Base-by-base conservation (phyloP, 37 sponge, comb jelly and placozoan genomes). In the Ianthella basta region DNA sequence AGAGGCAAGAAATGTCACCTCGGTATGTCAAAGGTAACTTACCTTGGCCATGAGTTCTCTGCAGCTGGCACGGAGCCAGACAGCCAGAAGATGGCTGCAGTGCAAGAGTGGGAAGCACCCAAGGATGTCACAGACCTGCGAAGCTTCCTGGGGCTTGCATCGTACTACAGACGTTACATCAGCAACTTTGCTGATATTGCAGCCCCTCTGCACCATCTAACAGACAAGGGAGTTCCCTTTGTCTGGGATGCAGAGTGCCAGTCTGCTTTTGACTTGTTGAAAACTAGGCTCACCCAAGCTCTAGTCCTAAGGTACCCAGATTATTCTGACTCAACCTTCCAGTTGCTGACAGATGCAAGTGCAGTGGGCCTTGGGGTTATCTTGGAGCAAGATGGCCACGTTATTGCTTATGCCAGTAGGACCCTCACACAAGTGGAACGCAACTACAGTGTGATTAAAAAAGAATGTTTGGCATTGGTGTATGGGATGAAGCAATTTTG, bases 391-490 rank as follows among this genome's bases (percentile, higher is more conserved):
- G 23, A 16, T 66, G 29, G 68, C 68, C 23, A 66, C 16, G 30
- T 15, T 19, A 72, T 72, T 72, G 73, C 73, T 40, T 72, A 72
- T 72, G 41, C 73, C n/a, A 72, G 73, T 33, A 12, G 73, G 12
- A 34, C 73, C 14, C 41, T 72, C 19, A 15, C 35, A 10, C 8
- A 10, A 20, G 8, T 8, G 18, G 73, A 72, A 32, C 32, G 30
- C 40, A 72, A 72, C 19, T 72, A 72, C 73, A 33, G 39, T 6
- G 19, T 72, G 5, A 72, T 33, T 20, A 10, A 72, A 33, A 8
- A 8, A 40, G 36, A 40, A 8, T 37, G 5, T 8, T 72, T 34
- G 73, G 40, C 14, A 30, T 19, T 15, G 73, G 38, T 12, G 36
- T 66, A 24, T 16, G 29, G 13, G 13, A 19, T 25, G 14, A n/a